Evolutionary conservation across 2,113 vertebrate genomes (phyloP), one percentile per base, ranked within the genome.

Genomic region (Epinephelus lanceolatus): DNA sequence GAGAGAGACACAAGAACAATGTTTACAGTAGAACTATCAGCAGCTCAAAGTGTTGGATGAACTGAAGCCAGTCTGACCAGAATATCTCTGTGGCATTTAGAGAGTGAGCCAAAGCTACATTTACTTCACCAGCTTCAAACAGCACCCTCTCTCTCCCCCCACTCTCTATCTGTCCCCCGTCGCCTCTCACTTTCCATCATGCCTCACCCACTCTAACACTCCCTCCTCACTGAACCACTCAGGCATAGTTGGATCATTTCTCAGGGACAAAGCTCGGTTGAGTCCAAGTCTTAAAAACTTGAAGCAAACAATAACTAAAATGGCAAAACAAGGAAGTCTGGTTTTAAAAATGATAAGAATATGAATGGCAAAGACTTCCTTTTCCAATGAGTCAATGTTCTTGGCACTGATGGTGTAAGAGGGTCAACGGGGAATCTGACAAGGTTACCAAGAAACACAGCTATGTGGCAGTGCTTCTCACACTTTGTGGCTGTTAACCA

Each of bases 11-110:
- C 49, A 21, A 73, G 78, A 45, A 42, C 42, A 76, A 8, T 62
- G 83, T 83, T 90, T 79, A 67, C 57, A 69, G 47, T 52, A 11
- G 65, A 76, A 56, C 19, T 61, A 74, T 75, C 47, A 69, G 52
- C 71, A 23, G 27, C 81, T 83, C 62, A 12, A 53, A 45, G 84
- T 77, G 61, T 63, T 85, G 76, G 70, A 80, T 65, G 75, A 78
- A 25, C 25, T 21, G 82, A 61, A 71, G 84, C 60, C 65, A 76
- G 71, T 23, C 18, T 0, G 87, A 83, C 71, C 65, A 83, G 62
- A 90, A 86, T 87, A 86, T 83, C 78, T 76, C 79, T 17, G 23
- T 80, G 80, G 81, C 68, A 81, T 89, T 92, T 84, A 67, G 71
- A 81, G 42, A 83, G 62, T 7, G 72, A 90, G 78, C 78, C 88